These are phyloP conservation scores for Loriculus beryllinus DNA, from an alignment of 2,797 vertebrate genomes.

Conservation along the genomic window DNA sequence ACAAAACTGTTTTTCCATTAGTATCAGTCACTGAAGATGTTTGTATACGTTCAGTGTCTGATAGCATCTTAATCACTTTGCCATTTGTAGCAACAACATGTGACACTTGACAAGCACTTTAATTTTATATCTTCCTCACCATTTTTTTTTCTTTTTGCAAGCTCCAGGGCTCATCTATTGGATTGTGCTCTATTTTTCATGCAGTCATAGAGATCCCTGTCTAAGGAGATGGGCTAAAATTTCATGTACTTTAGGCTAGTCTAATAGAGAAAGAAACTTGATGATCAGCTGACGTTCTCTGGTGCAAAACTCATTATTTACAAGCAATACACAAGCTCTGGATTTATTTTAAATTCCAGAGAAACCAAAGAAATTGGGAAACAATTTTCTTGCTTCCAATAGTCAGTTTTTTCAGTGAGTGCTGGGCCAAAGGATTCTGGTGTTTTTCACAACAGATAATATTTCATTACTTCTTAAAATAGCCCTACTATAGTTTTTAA, in stretches of 20 bases:
- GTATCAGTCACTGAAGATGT: not conserved
- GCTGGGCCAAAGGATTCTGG: not conserved
- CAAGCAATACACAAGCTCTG: not conserved
- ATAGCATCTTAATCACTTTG: constrained; percentile 1
- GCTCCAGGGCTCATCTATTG: not conserved
- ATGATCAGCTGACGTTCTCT: not conserved
- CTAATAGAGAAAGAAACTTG: not conserved
- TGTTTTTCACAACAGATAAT: not conserved
- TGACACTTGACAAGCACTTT: not conserved
- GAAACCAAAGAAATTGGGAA: not conserved
- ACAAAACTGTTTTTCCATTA: not conserved
- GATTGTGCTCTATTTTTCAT: not conserved
- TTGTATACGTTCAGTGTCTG: not conserved
- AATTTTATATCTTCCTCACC: not conserved
- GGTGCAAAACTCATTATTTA: not conserved
- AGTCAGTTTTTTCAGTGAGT: not conserved
- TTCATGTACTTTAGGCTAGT: not conserved
- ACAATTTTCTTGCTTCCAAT: not conserved
- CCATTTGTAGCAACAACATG: not conserved
- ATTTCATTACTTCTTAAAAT: not conserved
- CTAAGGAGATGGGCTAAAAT: not conserved
- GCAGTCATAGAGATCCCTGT: not conserved
- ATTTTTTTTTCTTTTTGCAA: not conserved
- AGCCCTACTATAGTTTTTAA: not conserved
- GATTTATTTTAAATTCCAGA: not conserved